phyloP scores from a whole-genome alignment of 2,113 vertebrate species.

The Emydura subglobosa region DNA sequence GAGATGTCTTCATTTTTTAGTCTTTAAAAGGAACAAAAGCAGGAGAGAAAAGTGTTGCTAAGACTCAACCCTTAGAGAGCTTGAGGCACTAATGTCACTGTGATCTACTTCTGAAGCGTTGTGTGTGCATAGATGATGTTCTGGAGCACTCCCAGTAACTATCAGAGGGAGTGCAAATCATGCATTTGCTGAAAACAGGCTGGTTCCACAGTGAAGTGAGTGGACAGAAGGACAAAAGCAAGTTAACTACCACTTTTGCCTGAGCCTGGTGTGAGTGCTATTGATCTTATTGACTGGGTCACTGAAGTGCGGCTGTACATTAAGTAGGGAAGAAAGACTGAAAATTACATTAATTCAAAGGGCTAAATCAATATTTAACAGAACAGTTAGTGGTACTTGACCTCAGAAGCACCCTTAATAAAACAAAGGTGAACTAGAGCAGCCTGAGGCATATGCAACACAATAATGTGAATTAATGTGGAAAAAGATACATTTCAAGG shows the following conservation, averaged over 20 bases:
- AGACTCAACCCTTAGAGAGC: not conserved
- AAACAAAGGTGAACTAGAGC: conserved; percentile 70
- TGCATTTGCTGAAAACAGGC: conserved; percentile 29
- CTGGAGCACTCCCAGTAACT: not conserved
- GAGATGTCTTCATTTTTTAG: not conserved
- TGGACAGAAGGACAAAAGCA: conserved; percentile 8
- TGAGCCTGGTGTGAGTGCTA: conserved; percentile 50
- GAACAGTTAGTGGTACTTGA: conserved; percentile 71
- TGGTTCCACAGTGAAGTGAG: conserved; percentile 5
- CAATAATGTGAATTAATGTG: conserved; percentile 41
- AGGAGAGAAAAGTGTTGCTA: not conserved
- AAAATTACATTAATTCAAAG: conserved; percentile 79
- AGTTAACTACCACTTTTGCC: not conserved
- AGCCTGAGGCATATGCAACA: conserved; percentile 40
- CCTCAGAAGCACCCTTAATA: conserved; percentile 70
- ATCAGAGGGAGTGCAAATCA: not conserved
- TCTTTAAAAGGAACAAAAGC: not conserved
- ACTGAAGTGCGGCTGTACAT: conserved; percentile 67
- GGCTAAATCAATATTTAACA: conserved; percentile 82
- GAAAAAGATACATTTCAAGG: conserved; percentile 17
- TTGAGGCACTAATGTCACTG: not conserved
- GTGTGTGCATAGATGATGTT: not conserved
- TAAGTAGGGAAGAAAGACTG: conserved; percentile 69
- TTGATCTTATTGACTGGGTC: conserved; percentile 77
- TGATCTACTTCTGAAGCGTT: not conserved